Base-by-base conservation (phyloP, 2,113 vertebrate species). In the Misgurnus mizolepis region DNA sequence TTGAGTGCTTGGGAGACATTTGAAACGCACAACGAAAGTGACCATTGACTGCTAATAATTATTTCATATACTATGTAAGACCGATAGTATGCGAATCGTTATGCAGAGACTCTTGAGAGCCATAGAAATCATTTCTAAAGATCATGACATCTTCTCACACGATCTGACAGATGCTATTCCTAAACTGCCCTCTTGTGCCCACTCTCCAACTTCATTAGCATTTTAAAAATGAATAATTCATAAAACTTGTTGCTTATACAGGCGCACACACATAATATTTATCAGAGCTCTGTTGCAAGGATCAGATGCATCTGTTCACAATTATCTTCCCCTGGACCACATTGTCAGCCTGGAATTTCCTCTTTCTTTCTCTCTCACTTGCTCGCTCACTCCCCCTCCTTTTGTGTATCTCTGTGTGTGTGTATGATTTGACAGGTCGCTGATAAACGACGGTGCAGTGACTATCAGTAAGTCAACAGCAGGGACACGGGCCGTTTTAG, bases 341-440 rank as follows among this genome's bases (percentile, higher is more conserved):
- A 91, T 92, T 92, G 90, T 92, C 90, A 90, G 86, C 89, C 86
- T 92, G 93, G 92, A 91, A 93, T 94, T 93, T 92, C 91, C 91
- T 92, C 87, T 83, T 86, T 78, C 86, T 79, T 82, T 82, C 83
- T 82, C 80, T 81, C 77, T 49, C 72, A 53, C 50, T 58, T 17
- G 53, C 53, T 80, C 55, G 22, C 61, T 85, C 60, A 69, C 67
- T 85, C 79, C 71, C 71, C 85, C 69, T 71, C 60, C 75, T 65
- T 60, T 17, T 81, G 49, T 88, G n/a, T 73, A 34, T 34, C 27
- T 34, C 27, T 34, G 27, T 34, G 27, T 34, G 27, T 34, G 71
- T 75, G 74, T 65, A 47, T 55, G 15, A 80, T 62, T 41, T 47
- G 43, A 55, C 62, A 45, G 40, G 43, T 65, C 62, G 15, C 17